These are phyloP conservation scores for Teleogryllus oceanicus DNA, from an alignment of 2,888 invertebrate species.

Conservation along the genomic window DNA sequence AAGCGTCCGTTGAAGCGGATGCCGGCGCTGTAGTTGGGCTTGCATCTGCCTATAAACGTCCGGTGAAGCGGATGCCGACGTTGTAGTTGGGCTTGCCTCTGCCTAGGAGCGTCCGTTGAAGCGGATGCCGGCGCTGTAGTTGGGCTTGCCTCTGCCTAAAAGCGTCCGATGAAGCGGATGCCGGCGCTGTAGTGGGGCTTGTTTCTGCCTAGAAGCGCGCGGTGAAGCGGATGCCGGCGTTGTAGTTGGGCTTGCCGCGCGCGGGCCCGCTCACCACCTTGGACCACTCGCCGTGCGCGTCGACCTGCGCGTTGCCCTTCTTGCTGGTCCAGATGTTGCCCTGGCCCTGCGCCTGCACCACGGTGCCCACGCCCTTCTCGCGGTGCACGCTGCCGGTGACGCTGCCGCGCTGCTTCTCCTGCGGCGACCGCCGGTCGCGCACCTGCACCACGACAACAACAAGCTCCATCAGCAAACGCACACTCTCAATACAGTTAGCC, in stretches of 20 bases:
- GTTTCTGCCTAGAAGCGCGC: not conserved
- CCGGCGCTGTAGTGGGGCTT: not conserved
- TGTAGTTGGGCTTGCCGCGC: constrained; percentile 23
- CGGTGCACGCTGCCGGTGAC: constrained; percentile 23
- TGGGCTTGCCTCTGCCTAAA: not conserved
- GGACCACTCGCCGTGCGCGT: constrained; percentile 28
- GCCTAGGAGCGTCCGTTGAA: no score
- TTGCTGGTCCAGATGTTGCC: constrained; percentile 28
- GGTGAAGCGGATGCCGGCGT: constrained; percentile 22
- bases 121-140: no score
- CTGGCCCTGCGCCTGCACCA: constrained; percentile 27
- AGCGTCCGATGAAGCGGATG: not conserved
- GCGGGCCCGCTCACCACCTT: constrained; percentile 26
- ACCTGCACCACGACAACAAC: not conserved
- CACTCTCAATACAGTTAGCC: no score
- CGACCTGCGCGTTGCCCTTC: constrained; percentile 27
- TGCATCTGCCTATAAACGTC: not conserved
- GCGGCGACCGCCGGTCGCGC: not conserved
- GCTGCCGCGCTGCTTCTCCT: not conserved
- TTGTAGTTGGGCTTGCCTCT: not conserved
- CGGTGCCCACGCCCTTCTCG: constrained; percentile 26
- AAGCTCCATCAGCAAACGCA: not conserved
- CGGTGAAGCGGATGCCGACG: constrained; percentile 23
- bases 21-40: not conserved
- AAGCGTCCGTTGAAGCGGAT: not conserved